Conservation (phyloP, 2,888 invertebrate genomes). For the Ischnura elegans region DNA sequence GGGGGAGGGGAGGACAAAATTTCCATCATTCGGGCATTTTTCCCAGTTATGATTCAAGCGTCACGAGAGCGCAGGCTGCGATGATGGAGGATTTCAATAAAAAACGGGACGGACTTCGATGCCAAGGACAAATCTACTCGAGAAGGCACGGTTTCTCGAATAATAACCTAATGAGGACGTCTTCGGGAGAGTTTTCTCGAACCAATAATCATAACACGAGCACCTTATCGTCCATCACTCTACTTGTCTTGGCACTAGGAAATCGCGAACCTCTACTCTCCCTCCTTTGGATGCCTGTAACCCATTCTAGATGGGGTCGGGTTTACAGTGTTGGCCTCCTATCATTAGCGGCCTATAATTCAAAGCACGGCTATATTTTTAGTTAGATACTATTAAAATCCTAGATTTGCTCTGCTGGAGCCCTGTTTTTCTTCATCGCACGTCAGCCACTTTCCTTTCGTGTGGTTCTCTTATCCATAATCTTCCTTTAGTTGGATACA, state of each 20-base stretch:
- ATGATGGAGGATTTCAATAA: conserved; percentile 28
- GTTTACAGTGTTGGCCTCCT: too few relatives aligned
- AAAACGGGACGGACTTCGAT: neutral
- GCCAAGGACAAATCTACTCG: neutral
- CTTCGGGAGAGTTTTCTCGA: neutral
- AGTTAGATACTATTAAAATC: too few relatives aligned
- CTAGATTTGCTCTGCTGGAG: too few relatives aligned
- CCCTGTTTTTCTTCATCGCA: too few relatives aligned
- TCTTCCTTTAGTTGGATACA: too few relatives aligned
- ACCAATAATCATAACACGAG: neutral
- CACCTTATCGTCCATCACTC: conserved; percentile 7
- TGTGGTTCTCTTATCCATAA: too few relatives aligned
- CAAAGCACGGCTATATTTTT: too few relatives aligned
- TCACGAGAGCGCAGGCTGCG: neutral
- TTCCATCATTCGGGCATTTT: conserved; percentile 1
- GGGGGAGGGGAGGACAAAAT: neutral
- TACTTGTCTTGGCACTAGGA: neutral
- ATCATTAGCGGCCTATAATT: too few relatives aligned
- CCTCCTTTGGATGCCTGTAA: neutral
- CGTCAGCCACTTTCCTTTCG: too few relatives aligned
- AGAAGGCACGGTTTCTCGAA: neutral
- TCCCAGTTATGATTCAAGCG: conserved; percentile 1
- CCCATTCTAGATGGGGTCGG: too few relatives aligned
- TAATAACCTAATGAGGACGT: neutral
- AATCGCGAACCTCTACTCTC: neutral